These are phyloP conservation scores for Anguilla rostrata DNA, from an alignment of 2,113 vertebrate genomes.

Conservation along the genomic window DNA sequence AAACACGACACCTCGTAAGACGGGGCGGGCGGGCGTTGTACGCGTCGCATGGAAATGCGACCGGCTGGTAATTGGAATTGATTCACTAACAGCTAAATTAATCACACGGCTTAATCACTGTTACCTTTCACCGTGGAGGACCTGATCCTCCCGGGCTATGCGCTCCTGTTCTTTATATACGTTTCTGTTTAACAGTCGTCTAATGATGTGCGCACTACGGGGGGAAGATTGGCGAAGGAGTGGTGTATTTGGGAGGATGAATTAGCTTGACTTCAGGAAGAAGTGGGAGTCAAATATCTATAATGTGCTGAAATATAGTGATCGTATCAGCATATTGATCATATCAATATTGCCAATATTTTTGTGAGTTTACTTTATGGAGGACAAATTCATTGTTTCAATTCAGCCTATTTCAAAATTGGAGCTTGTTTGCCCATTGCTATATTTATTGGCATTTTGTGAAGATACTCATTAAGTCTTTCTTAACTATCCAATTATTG, in stretches of 20 bases:
- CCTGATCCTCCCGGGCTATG: slow-evolving; percentile 35
- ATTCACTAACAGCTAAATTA: slow-evolving; percentile 88
- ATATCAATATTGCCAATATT: no score
- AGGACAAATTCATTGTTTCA: neutral
- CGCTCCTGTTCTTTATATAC: neutral
- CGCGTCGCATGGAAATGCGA: slow-evolving; percentile 65
- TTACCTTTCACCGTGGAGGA: slow-evolving; percentile 68
- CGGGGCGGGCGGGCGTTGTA: slow-evolving; percentile 43
- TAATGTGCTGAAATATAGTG: no score
- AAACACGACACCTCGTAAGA: slow-evolving; percentile 42
- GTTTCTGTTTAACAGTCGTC: slow-evolving; percentile 12
- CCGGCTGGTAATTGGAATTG: slow-evolving; percentile 85
- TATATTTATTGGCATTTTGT: neutral
- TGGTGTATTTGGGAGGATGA: neutral
- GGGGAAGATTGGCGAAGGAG: neutral
- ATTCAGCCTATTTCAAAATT: neutral
- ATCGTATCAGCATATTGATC: no score
- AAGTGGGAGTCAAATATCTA: neutral
- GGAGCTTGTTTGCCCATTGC: neutral
- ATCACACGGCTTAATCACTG: slow-evolving; percentile 83
- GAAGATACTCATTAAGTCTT: neutral
- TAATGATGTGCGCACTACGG: neutral
- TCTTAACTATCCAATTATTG: neutral
- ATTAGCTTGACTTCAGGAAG: neutral
- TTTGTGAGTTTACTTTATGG: neutral